phyloP scores from a whole-genome alignment of 2,797 vertebrate species.

The Miichthys miiuy region DNA sequence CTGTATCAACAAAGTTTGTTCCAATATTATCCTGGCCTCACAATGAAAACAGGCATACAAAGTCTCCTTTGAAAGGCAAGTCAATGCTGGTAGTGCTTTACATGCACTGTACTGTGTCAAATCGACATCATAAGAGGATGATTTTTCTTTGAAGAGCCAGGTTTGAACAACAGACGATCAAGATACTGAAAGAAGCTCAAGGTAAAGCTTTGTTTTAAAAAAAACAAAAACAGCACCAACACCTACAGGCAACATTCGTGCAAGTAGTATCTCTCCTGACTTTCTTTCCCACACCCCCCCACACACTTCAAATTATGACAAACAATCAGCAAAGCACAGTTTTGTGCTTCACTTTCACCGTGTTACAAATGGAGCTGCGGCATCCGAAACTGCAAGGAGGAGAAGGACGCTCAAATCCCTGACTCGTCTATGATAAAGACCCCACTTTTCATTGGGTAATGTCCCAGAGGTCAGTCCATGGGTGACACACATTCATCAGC shows the following conservation, averaged over 20 bases:
- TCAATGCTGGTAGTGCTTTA: constrained; percentile 26
- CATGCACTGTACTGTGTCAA: constrained; percentile 24
- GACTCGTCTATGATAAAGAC: constrained; percentile 54
- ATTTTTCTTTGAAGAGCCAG: constrained; percentile 6
- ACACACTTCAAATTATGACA: constrained; percentile 13
- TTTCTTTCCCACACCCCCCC: background rate
- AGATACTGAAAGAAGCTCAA: constrained; percentile 10
- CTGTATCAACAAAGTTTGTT: constrained; percentile 64
- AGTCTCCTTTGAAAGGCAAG: constrained; percentile 48
- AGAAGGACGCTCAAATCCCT: constrained; percentile 34
- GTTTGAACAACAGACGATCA: constrained; percentile 5
- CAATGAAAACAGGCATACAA: constrained; percentile 42
- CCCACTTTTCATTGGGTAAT: constrained; percentile 54
- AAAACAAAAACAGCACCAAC: background rate
- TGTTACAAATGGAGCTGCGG: constrained; percentile 24
- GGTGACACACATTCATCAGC: constrained; percentile 74
- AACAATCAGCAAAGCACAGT: constrained; percentile 6
- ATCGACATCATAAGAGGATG: constrained; percentile 19
- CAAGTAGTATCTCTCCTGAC: background rate
- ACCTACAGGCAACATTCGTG: background rate
- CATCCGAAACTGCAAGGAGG: constrained; percentile 9
- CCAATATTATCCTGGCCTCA: constrained; percentile 48
- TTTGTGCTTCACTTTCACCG: constrained; percentile 16
- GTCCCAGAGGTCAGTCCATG: constrained; percentile 50
- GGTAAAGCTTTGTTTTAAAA: constrained; percentile 14